Conservation (phyloP, 2,797 vertebrate species). For the Bufotes viridis region DNA sequence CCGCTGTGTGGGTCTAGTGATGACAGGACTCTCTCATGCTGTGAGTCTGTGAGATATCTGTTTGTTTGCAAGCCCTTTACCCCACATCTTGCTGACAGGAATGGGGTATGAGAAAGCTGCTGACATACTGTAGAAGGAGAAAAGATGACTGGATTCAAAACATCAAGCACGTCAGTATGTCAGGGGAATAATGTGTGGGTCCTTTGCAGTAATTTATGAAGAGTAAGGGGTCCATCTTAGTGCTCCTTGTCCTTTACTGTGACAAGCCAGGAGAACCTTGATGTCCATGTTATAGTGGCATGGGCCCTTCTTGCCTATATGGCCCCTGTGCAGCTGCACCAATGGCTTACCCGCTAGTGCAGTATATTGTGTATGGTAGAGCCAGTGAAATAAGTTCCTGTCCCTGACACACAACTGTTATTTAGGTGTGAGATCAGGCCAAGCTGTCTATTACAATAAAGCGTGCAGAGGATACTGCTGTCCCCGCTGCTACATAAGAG, state of each 20-base stretch:
- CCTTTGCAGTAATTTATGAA: too few species aligned
- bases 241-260: too few species aligned
- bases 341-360: too few species aligned
- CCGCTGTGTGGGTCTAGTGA: conserved; percentile 26
- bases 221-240: too few species aligned
- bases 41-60: conserved; percentile 22
- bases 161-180: too few species aligned
- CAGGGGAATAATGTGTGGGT: too few species aligned
- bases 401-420: not conserved
- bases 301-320: too few species aligned
- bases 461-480: not conserved
- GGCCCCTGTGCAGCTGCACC: too few species aligned
- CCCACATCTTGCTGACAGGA: conserved; percentile 25
- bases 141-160: not conserved
- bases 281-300: too few species aligned
- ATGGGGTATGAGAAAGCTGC: conserved; percentile 9
- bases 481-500: not conserved
- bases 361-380: not conserved
- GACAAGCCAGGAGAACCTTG: too few species aligned
- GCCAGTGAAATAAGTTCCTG: not conserved
- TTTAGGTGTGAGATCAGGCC: not conserved
- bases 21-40: conserved; percentile 36
- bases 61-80: conserved; percentile 29
- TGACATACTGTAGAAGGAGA: not conserved
- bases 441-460: not conserved